Conservation (phyloP, 2,797 vertebrate species). For the Ptychobarbus kaznakovi region DNA sequence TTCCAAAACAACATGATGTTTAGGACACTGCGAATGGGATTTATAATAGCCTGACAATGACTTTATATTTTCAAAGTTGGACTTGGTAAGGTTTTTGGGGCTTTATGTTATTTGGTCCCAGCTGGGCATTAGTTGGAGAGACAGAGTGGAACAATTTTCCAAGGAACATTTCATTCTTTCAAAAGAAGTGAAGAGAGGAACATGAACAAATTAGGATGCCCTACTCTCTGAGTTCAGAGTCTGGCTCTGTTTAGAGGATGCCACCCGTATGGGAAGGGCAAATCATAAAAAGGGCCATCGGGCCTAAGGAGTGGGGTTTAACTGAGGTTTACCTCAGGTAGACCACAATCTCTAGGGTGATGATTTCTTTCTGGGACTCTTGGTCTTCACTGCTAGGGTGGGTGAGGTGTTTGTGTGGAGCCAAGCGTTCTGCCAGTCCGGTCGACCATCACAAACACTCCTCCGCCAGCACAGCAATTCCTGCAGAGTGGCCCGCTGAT, state of each 20-base stretch:
- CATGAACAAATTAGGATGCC: slow-evolving; percentile 1
- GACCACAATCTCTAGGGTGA: slow-evolving; percentile 66
- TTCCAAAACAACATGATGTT: slow-evolving; percentile 50
- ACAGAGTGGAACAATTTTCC: slow-evolving; percentile 14
- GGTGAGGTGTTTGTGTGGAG: slow-evolving; percentile 79
- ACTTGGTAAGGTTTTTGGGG: slow-evolving; percentile 50
- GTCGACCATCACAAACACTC: slow-evolving; percentile 84
- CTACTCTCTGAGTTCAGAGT: slow-evolving; percentile 36
- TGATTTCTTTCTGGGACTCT: slow-evolving; percentile 77
- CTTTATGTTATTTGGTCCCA: slow-evolving; percentile 51
- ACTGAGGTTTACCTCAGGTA: slow-evolving; percentile 1
- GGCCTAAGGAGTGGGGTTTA: slow-evolving; percentile 12
- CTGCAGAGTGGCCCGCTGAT: slow-evolving; percentile 82
- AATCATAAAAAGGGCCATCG: not conserved
- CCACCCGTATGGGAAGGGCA: not conserved
- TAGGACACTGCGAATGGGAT: slow-evolving; percentile 24
- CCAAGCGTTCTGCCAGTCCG: slow-evolving; percentile 82
- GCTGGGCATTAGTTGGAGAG: slow-evolving; percentile 30
- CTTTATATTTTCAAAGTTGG: not conserved
- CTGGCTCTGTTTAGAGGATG: not conserved
- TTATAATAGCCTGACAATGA: slow-evolving; percentile 24
- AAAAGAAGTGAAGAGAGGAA: not conserved
- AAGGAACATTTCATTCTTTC: slow-evolving; percentile 20
- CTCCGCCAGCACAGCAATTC: slow-evolving; percentile 88
- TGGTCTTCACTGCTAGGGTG: slow-evolving; percentile 82